phyloP scores from a whole-genome alignment of 1,140 invertebrate species.

The Drosophila sp. region DNA sequence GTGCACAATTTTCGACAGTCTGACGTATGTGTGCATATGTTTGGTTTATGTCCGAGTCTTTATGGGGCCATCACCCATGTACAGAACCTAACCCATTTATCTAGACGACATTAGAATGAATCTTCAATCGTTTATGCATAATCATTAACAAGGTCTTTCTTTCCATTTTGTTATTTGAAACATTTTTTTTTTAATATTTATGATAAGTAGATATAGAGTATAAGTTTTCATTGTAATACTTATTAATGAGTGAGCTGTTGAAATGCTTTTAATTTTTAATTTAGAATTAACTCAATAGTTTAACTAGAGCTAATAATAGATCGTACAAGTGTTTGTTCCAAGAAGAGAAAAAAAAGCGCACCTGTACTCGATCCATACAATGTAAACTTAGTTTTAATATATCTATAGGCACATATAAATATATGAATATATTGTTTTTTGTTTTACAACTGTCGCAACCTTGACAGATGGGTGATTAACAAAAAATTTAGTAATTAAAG shows the following conservation, averaged over 20 bases:
- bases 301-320: not conserved
- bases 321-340: not conserved
- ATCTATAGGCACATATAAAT: constrained; percentile 36
- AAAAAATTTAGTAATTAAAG: no score
- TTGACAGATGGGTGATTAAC: constrained; percentile 18
- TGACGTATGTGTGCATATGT: constrained; percentile 40
- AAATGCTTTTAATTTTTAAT: constrained; percentile 11
- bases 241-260: not conserved
- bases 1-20: constrained; percentile 36
- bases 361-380: not conserved
- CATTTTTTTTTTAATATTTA: no score
- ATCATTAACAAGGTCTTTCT: constrained; percentile 49
- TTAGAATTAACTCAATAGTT: constrained; percentile 18
- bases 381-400: constrained; percentile 9
- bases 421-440: constrained; percentile 31
- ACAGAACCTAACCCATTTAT: constrained; percentile 59
- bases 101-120: constrained; percentile 35
- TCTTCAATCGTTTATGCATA: constrained; percentile 32
- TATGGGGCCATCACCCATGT: constrained; percentile 38
- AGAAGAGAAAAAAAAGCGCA: not conserved
- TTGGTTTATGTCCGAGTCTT: constrained; percentile 47
- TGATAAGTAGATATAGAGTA: not conserved
- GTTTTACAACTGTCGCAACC: constrained; percentile 33
- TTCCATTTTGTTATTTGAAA: not conserved
- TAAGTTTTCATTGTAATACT: not conserved